Evolutionary conservation across 2,888 invertebrate species (phyloP).

Genomic region (Caenorhabditis wallacei): DNA sequence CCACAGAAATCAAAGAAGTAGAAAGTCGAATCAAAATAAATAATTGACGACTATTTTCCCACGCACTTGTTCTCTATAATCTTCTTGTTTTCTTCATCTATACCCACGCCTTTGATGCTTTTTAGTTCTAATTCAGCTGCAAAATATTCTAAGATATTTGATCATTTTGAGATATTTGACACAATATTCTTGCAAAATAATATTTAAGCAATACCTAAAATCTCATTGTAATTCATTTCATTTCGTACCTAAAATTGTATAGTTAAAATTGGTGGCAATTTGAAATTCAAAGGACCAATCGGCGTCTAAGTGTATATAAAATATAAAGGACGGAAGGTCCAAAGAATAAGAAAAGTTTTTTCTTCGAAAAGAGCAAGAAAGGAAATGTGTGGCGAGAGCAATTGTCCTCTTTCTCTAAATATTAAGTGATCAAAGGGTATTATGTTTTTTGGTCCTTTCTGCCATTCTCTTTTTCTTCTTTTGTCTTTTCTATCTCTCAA

Average conservation of each 20-base stretch:
- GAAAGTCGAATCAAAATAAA: not conserved
- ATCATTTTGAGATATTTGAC: not conserved
- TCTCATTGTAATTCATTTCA: not conserved
- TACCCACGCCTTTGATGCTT: not conserved
- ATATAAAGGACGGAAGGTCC: not conserved
- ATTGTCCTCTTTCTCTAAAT: conserved; percentile 21
- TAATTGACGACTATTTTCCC: not conserved
- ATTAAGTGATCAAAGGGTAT: conserved; percentile 53
- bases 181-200: not conserved
- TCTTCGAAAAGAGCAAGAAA: conserved; percentile 1
- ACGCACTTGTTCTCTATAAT: not conserved
- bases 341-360: conserved; percentile 17
- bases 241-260: not conserved
- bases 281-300: not conserved
- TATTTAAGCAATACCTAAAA: not conserved
- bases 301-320: not conserved
- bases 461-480: not conserved
- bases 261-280: conserved; percentile 25
- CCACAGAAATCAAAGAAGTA: not conserved
- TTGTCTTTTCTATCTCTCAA: not conserved
- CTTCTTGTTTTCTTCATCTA: not conserved
- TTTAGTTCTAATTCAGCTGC: not conserved
- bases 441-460: conserved; percentile 54
- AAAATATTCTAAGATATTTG: not conserved
- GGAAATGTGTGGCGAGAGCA: conserved; percentile 20